These are phyloP conservation scores for Megaustenia siamemsis DNA, from an alignment of 2,888 invertebrate species.

Conservation along the genomic window DNA sequence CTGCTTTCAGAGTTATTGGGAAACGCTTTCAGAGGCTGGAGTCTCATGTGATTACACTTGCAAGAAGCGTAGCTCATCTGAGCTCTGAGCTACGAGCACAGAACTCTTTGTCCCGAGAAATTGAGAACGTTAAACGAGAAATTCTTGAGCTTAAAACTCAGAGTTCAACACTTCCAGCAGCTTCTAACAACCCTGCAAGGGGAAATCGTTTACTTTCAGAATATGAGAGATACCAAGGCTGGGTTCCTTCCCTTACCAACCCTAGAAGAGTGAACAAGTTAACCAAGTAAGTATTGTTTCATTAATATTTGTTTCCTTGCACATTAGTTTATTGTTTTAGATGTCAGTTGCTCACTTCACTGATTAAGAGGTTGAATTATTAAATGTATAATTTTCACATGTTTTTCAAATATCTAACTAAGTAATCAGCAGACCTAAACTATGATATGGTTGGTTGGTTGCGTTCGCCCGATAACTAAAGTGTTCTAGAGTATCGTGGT, in stretches of 20 bases:
- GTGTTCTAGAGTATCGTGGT: too few species aligned
- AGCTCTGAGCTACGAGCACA: slow-evolving; percentile 95
- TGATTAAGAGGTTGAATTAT: too few species aligned
- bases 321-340: too few species aligned
- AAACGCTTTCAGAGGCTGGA: slow-evolving; percentile 84
- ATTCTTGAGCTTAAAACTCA: slow-evolving; percentile 84
- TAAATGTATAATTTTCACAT: too few species aligned
- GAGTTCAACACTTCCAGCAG: slow-evolving; percentile 44
- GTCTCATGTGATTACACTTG: slow-evolving; percentile 93
- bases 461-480: too few species aligned
- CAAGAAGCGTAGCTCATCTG: slow-evolving; percentile 92
- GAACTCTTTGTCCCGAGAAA: slow-evolving; percentile 91
- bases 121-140: slow-evolving; percentile 91
- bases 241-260: slow-evolving; percentile 85
- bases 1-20: slow-evolving; percentile 29
- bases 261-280: slow-evolving; percentile 92
- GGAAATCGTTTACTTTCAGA: slow-evolving; percentile 60
- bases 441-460: too few species aligned
- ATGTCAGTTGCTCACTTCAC: too few species aligned
- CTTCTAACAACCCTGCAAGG: slow-evolving; percentile 51
- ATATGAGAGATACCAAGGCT: slow-evolving; percentile 77
- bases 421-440: too few species aligned
- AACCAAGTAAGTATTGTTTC: slow-evolving; percentile 84
- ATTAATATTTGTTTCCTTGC: neutral
- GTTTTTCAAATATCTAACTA: too few species aligned